phyloP scores from a whole-genome alignment of 2,888 invertebrate species.

The Globia sparganii region DNA sequence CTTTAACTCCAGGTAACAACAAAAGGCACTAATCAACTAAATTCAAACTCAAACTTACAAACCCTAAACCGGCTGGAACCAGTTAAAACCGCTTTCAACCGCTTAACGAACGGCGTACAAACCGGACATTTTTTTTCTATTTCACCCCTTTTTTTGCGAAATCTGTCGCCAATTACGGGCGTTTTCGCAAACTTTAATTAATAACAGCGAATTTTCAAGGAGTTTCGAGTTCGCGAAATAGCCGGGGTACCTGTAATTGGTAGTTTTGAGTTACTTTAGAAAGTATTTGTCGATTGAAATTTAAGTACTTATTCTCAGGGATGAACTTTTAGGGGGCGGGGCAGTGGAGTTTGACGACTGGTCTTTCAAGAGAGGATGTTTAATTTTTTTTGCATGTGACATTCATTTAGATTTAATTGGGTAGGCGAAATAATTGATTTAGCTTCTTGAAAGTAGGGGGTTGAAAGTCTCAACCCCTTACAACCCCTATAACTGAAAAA shows the following conservation, averaged over 20 bases:
- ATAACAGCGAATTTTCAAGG: slow-evolving; percentile 58
- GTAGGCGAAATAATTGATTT: background rate
- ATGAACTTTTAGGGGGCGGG: slow-evolving; percentile 43
- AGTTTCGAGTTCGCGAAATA: slow-evolving; percentile 51
- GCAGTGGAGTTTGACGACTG: slow-evolving; percentile 17
- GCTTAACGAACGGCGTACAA: slow-evolving; percentile 50
- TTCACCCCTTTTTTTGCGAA: slow-evolving; percentile 51
- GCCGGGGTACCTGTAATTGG: slow-evolving; percentile 55
- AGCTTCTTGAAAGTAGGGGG: background rate
- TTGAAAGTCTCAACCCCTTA: background rate
- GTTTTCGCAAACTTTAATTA: slow-evolving; percentile 64
- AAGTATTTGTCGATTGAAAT: slow-evolving; percentile 52
- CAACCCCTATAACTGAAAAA: background rate
- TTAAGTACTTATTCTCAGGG: slow-evolving; percentile 49
- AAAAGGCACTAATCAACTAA: slow-evolving; percentile 54
- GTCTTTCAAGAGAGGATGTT: slow-evolving; percentile 2
- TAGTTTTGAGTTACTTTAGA: slow-evolving; percentile 63
- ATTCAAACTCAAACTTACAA: slow-evolving; percentile 52
- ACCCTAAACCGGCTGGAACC: slow-evolving; percentile 59
- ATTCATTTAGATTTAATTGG: background rate
- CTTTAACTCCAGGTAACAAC: slow-evolving; percentile 30
- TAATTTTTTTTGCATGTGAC: background rate
- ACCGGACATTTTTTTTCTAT: slow-evolving; percentile 41
- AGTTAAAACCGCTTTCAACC: slow-evolving; percentile 62
- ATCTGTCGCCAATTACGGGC: slow-evolving; percentile 61